These are phyloP conservation scores for Ochropacha duplaris DNA, from an alignment of 2,888 invertebrate species.

Conservation along the genomic window DNA sequence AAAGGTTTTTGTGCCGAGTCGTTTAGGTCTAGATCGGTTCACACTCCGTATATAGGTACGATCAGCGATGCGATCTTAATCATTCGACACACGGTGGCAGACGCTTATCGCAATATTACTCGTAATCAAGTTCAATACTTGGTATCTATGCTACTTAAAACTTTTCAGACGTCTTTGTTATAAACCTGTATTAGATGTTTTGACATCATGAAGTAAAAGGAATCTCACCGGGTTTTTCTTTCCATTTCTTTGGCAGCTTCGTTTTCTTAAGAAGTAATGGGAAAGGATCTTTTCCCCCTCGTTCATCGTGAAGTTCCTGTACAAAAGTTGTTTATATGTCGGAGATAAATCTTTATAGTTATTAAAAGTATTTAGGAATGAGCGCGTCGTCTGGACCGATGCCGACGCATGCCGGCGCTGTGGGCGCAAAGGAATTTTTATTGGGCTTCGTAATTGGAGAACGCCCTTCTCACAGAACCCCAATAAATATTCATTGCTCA, in stretches of 20 bases:
- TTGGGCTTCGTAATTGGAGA: slow-evolving; percentile 46
- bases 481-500: slow-evolving; percentile 64
- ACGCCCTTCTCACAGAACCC: slow-evolving; percentile 30
- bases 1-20: slow-evolving; percentile 41
- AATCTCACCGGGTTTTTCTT: slow-evolving; percentile 78
- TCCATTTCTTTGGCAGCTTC: slow-evolving; percentile 89
- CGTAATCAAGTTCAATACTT: slow-evolving; percentile 5
- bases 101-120: slow-evolving; percentile 17
- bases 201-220: slow-evolving; percentile 9
- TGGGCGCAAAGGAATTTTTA: slow-evolving; percentile 38
- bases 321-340: slow-evolving; percentile 16
- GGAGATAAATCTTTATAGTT: slow-evolving; percentile 7
- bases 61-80: slow-evolving; percentile 21
- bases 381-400: slow-evolving; percentile 6
- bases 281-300: slow-evolving; percentile 90
- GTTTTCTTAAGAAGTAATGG: slow-evolving; percentile 88
- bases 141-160: neutral
- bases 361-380: slow-evolving; percentile 21
- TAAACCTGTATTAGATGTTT: slow-evolving; percentile 8
- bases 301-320: slow-evolving; percentile 86
- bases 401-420: slow-evolving; percentile 14
- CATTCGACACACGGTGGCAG: slow-evolving; percentile 15
- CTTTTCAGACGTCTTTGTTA: slow-evolving; percentile 4
- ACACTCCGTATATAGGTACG: slow-evolving; percentile 4
- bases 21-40: slow-evolving; percentile 17